Base-by-base conservation (phyloP, 2,113 vertebrate species). In the Tachuris rubrigastra region DNA sequence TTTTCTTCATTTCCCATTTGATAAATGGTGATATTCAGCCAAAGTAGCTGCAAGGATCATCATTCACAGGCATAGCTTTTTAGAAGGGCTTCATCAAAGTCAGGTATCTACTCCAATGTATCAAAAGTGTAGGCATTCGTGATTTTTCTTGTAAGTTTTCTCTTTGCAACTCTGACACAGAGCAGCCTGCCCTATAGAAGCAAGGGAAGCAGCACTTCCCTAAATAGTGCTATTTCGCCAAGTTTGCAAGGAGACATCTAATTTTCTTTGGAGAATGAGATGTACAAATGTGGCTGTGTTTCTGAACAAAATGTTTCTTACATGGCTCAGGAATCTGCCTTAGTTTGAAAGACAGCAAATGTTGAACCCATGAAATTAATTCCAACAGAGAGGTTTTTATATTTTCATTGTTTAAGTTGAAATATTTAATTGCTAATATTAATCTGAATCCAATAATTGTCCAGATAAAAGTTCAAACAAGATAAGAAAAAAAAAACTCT, bases 51-150 rank as follows among this genome's bases (percentile, higher is more conserved):
- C 77, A 66, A 84, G 55, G 23, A 73, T 95, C 91, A 94, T 93
- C 68, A 91, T 67, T 96, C 91, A 96, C 67, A 86, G 28, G 15
- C 42, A 62, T 17, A 58, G 56, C 35, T 91, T 87, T 84, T 78
- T 23, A 87, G 68, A 87, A 96, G 33, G 80, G 19, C 8, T 91
- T 89, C 73, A 93, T 94, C 91, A 96, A 94, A 96, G 84, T 94
- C 77, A 93, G 39, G 41, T 46, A 59, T 67, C 73, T 78, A 53
- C 44, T 66, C 69, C 60, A 71, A 84, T 39, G 56, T 50, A 89
- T 84, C 55, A 69, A 69, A 84, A 94, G 5, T 14, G 8, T 30
- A 74, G 47, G 60, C 39, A 84, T 71, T 81, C 1, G 21, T 93
- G 81, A 87, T 89, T 87, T 91, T 94, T 96, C 77, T 94, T 93